Evolutionary conservation across 2,113 vertebrate species (phyloP), one percentile per base, ranked within the genome.

Genomic region (Centropus bengalensis): DNA sequence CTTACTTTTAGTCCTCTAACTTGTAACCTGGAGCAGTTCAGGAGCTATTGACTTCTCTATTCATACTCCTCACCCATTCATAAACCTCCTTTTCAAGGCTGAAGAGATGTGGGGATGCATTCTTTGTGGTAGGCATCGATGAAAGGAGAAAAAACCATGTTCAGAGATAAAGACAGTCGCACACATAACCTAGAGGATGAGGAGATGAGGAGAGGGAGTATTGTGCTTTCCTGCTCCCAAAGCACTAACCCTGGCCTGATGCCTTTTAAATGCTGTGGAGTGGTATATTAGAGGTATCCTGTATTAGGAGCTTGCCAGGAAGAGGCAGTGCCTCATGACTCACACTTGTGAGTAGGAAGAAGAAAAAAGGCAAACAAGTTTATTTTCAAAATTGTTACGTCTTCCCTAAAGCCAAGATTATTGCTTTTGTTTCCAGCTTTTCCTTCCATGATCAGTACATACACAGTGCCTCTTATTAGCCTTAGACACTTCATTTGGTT

Each of bases 321-420:
- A 70, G 60, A 81, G 19, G 67, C 58, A 64, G 44, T 20, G 54
- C 82, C 33, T 68, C n/a, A 22, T 64, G 58, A 92, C 49, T 88
- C 80, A 51, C 56, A n/a, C 42, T 77, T 58, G 15, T 2, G 6
- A 94, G 38, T 58, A 80, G 58, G 67, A 87, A 82, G 26, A 89
- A 82, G 47, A 94, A 95, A 94, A 74, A 73, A 62, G 84, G 47
- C 30, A 75, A 76, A 84, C 71, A 55, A 64, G 78, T 83, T 74
- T 89, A 20, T 87, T 91, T 88, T 91, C n/a, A n/a, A 40, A 88
- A 40, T 56, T 73, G 15, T 74, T 84, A 28, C 47, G 23, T 92
- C 23, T 15, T 95, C 32, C 87, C 58, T 68, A 88, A 95, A 94
- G 74, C 40, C 52, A 82, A 90, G 47, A 86, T 94, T 69, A 79